Evolutionary conservation across 2,797 vertebrate genomes (phyloP).

Genomic region (Merluccius polli): DNA sequence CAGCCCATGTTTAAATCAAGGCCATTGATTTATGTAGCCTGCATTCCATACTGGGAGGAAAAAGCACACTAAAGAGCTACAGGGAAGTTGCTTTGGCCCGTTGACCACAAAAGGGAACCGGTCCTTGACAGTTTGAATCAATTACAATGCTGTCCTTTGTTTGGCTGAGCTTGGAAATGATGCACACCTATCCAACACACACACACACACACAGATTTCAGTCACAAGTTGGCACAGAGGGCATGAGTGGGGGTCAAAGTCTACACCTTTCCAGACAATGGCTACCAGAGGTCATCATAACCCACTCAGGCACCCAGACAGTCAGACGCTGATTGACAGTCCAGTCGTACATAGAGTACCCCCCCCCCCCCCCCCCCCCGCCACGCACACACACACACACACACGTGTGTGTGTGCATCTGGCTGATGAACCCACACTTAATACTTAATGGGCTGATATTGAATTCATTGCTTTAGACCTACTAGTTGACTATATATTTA

Average conservation of each 20-base stretch:
- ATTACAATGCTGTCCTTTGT: background rate
- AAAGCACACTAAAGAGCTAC: too few relatives aligned
- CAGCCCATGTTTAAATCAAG: too few relatives aligned
- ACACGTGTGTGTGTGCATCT: background rate
- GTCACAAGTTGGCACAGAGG: conserved; percentile 27
- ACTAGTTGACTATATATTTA: too few relatives aligned
- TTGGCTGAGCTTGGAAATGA: background rate
- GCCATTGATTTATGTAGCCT: too few relatives aligned
- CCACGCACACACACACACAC: background rate
- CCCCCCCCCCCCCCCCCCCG: too few relatives aligned
- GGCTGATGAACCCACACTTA: background rate
- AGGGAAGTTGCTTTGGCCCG: too few relatives aligned
- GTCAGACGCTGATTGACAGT: background rate
- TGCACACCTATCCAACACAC: conserved; percentile 8
- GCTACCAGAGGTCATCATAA: conserved; percentile 21
- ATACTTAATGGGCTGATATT: background rate
- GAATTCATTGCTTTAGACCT: background rate
- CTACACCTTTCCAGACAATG: conserved; percentile 22
- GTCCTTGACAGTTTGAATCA: too few relatives aligned
- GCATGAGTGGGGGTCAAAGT: conserved; percentile 27
- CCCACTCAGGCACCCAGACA: conserved; percentile 21
- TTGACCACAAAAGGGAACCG: too few relatives aligned
- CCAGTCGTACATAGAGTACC: conserved; percentile 7
- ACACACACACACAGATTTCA: conserved; percentile 14
- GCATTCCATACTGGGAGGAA: too few relatives aligned